These are phyloP conservation scores for Drepana arcuata DNA, from an alignment of 1,140 invertebrate genomes.

Conservation along the genomic window DNA sequence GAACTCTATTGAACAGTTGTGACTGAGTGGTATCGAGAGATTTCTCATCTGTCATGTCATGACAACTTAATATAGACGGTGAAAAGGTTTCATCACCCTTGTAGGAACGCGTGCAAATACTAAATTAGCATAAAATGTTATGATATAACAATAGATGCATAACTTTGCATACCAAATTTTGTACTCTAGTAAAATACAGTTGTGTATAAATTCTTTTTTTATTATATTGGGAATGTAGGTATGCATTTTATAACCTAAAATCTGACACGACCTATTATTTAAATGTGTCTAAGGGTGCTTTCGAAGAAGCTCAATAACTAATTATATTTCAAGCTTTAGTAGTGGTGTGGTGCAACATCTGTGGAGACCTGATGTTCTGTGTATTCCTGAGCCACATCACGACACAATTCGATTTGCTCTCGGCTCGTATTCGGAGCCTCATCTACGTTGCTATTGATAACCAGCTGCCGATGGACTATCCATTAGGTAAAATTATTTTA, in stretches of 20 bases:
- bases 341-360: slow-evolving; percentile 28
- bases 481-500: slow-evolving; percentile 39
- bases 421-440: slow-evolving; percentile 23
- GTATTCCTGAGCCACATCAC: slow-evolving; percentile 40
- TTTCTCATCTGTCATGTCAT: too few relatives aligned
- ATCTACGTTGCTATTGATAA: slow-evolving; percentile 30
- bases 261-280: background rate
- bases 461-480: slow-evolving; percentile 28
- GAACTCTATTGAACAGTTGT: too few relatives aligned
- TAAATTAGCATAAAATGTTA: background rate
- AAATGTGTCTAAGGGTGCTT: background rate
- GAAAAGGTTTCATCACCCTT: background rate
- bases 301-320: too few relatives aligned
- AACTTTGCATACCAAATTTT: background rate
- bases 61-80: too few relatives aligned
- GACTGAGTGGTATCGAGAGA: too few relatives aligned
- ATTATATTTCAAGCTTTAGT: slow-evolving; percentile 24
- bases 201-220: background rate
- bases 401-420: slow-evolving; percentile 36
- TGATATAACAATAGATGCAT: background rate
- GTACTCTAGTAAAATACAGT: background rate
- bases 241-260: background rate
- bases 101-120: background rate
- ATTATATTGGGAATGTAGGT: background rate
- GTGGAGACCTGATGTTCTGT: slow-evolving; percentile 36